phyloP scores from a whole-genome alignment of 92 coral and sea anemone genomes.

The Metridium senile region DNA sequence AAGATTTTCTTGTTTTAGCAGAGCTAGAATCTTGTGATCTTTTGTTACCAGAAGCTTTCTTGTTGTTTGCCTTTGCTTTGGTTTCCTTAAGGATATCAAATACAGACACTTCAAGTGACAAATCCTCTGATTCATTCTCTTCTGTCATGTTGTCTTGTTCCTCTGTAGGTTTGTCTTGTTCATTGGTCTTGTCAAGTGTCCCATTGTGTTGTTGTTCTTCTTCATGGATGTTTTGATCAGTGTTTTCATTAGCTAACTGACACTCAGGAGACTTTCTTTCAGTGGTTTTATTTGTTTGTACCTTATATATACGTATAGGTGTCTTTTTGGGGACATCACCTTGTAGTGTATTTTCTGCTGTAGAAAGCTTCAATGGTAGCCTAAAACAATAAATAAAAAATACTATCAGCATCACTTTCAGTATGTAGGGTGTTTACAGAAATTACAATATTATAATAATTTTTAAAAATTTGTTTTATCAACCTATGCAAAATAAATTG shows the following conservation, averaged over 20 bases:
- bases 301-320: not conserved
- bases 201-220: not conserved
- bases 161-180: not conserved
- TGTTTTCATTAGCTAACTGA: not conserved
- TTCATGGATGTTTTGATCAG: not conserved
- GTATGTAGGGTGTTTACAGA: too few relatives aligned
- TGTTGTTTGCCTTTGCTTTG: slow-evolving; percentile 4
- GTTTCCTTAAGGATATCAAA: slow-evolving; percentile 12
- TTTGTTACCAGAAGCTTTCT: not conserved
- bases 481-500: too few relatives aligned
- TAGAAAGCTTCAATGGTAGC: not conserved
- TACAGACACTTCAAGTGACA: slow-evolving; percentile 4
- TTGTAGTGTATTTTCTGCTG: not conserved
- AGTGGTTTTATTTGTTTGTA: not conserved
- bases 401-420: too few relatives aligned
- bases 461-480: too few relatives aligned
- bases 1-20: not conserved
- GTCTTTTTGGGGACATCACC: not conserved
- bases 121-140: slow-evolving; percentile 5
- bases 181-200: not conserved
- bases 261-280: not conserved
- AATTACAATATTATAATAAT: too few relatives aligned
- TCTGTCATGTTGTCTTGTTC: not conserved
- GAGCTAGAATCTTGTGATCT: not conserved
- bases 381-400: not conserved